Conservation (phyloP, 53 echinoderm and acorn worm species). For the Hippasteria phrygiana region DNA sequence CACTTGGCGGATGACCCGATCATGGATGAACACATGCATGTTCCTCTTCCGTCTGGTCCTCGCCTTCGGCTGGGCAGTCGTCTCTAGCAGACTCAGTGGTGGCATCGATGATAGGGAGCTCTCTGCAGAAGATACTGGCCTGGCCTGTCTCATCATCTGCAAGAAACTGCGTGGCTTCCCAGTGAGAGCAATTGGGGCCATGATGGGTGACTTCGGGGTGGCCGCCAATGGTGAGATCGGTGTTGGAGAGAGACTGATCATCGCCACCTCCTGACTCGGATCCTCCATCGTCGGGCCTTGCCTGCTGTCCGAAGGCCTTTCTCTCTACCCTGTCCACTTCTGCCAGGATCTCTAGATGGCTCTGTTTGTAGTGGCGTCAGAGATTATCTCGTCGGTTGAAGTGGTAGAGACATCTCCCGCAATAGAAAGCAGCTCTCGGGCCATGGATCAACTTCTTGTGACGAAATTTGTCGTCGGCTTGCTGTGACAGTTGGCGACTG, state of each 20-base stretch:
- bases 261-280: not conserved
- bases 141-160: not conserved
- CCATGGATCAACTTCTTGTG: slow-evolving; percentile 26
- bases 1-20: slow-evolving; percentile 2
- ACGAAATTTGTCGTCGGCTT: not conserved
- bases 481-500: too few species aligned
- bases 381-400: slow-evolving; percentile 30
- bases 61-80: not conserved
- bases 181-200: not conserved
- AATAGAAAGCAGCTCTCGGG: not conserved
- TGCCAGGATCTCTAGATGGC: slow-evolving; percentile 1
- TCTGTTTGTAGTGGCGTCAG: not conserved
- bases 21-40: not conserved
- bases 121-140: not conserved
- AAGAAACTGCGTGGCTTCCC: slow-evolving; percentile 28
- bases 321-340: slow-evolving; percentile 19
- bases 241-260: slow-evolving; percentile 11
- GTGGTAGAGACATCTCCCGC: slow-evolving; percentile 18
- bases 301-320: not conserved
- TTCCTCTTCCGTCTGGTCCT: slow-evolving; percentile 2
- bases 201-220: not conserved
- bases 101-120: slow-evolving; percentile 12
- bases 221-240: slow-evolving; percentile 27
- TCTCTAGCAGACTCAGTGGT: not conserved
- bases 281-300: not conserved